phyloP scores from a whole-genome alignment of 2,888 invertebrate species.

The Monochamus alternatus region DNA sequence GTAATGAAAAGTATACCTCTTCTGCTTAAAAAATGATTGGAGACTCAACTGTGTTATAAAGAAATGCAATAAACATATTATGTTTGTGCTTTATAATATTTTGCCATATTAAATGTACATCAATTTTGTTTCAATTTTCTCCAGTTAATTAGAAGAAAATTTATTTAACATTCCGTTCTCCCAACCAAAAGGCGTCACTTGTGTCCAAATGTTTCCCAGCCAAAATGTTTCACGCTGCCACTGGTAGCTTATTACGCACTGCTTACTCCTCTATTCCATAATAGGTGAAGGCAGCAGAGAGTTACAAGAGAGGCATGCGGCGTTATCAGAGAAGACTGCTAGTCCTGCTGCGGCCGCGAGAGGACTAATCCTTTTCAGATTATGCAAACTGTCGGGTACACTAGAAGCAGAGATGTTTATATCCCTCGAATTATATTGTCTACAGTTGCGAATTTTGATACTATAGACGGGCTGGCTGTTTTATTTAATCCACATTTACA shows the following conservation, averaged over 20 bases:
- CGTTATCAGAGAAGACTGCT: constrained; percentile 3
- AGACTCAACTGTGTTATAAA: too few relatives aligned
- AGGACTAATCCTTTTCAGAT: constrained; percentile 59
- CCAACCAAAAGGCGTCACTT: too few relatives aligned
- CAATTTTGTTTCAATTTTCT: too few relatives aligned
- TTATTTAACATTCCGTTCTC: too few relatives aligned
- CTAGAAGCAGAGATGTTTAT: constrained; percentile 60
- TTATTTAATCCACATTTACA: constrained; percentile 67
- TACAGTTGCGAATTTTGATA: constrained; percentile 62
- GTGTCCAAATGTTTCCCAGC: background rate
- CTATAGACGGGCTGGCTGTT: constrained; percentile 59
- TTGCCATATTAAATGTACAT: too few relatives aligned
- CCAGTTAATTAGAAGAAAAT: too few relatives aligned
- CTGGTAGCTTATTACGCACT: constrained; percentile 1
- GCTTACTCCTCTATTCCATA: background rate
- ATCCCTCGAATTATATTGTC: constrained; percentile 62
- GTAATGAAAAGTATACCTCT: too few relatives aligned
- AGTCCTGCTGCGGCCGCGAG: constrained; percentile 37
- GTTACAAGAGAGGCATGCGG: background rate
- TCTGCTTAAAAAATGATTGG: too few relatives aligned
- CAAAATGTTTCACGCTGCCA: background rate
- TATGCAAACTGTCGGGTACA: constrained; percentile 60
- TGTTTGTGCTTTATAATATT: too few relatives aligned
- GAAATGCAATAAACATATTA: too few relatives aligned
- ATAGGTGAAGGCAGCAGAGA: background rate